Evolutionary conservation across 2,113 vertebrate species (phyloP).

Genomic region (Rhinichthys klamathensis): DNA sequence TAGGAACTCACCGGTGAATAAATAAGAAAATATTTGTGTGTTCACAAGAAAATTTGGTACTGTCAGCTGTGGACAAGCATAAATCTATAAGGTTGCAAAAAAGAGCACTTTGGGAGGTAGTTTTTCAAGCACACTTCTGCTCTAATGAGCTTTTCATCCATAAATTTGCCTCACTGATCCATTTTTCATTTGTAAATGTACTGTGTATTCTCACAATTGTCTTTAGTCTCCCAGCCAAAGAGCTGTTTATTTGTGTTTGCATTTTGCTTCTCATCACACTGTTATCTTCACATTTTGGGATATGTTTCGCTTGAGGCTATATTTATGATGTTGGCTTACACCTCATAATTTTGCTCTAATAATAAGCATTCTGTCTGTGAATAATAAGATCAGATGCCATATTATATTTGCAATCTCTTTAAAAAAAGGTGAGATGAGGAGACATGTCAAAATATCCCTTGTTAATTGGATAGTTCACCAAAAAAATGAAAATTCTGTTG

Average conservation of each 20-base stretch:
- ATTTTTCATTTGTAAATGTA: constrained; percentile 71
- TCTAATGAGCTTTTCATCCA: constrained; percentile 69
- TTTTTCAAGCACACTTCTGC: constrained; percentile 66
- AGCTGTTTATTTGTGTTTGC: constrained; percentile 60
- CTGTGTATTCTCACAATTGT: constrained; percentile 67
- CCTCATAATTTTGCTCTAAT: constrained; percentile 33
- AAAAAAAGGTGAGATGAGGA: not conserved
- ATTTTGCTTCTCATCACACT: constrained; percentile 21
- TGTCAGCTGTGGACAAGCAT: constrained; percentile 59
- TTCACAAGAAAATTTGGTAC: constrained; percentile 66
- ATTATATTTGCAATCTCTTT: not conserved
- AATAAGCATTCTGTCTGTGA: constrained; percentile 30
- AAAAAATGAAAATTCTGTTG: not conserved
- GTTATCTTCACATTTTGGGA: constrained; percentile 30
- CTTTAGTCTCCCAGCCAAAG: constrained; percentile 41
- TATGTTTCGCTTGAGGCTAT: constrained; percentile 29
- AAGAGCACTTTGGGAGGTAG: constrained; percentile 56
- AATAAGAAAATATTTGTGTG: constrained; percentile 73
- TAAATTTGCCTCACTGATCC: constrained; percentile 62
- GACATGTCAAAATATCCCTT: not conserved
- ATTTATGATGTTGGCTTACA: constrained; percentile 27
- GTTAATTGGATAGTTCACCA: not conserved
- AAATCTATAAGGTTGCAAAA: constrained; percentile 70
- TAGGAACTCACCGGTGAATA: constrained; percentile 66
- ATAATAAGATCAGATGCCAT: not conserved